phyloP scores from a whole-genome alignment of 2,797 vertebrate species.

The Graptemys geographica region DNA sequence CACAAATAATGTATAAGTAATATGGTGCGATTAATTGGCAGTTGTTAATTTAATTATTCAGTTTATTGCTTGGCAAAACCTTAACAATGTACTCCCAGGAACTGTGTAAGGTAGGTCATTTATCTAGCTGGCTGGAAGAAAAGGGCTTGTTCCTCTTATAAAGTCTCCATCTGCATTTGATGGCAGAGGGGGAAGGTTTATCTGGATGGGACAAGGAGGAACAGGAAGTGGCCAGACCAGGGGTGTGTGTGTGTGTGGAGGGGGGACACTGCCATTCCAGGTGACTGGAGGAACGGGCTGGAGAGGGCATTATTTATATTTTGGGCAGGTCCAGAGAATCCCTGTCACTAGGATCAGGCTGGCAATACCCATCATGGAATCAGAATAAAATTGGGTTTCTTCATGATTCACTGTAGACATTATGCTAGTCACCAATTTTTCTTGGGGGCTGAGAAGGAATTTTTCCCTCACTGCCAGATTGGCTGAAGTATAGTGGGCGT shows the following conservation, averaged over 20 bases:
- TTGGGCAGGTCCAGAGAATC: background rate
- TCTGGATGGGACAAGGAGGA: background rate
- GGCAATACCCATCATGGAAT: background rate
- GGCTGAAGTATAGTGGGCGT: background rate
- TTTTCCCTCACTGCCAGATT: background rate
- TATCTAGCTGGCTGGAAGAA: background rate
- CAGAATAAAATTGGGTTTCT: background rate
- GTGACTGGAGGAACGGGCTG: background rate
- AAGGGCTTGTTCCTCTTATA: background rate
- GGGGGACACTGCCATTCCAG: background rate
- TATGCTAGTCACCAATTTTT: background rate
- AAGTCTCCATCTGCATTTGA: background rate
- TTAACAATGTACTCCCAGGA: background rate
- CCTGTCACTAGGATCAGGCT: background rate
- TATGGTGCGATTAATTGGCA: background rate
- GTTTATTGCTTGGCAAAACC: constrained; percentile 24
- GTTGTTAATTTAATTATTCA: constrained; percentile 45
- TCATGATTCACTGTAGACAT: background rate
- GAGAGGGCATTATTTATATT: background rate
- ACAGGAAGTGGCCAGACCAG: background rate
- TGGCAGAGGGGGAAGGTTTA: background rate
- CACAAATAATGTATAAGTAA: constrained; percentile 14
- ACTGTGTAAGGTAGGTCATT: background rate
- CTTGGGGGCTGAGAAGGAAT: background rate
- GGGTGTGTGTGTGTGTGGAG: no score